Percentiles rank a stretch among this genome's conserved stretches.
Evolutionary conservation across 2,797 vertebrate genomes (phyloP).

Genomic region (Syndactyla subalaris): DNA sequence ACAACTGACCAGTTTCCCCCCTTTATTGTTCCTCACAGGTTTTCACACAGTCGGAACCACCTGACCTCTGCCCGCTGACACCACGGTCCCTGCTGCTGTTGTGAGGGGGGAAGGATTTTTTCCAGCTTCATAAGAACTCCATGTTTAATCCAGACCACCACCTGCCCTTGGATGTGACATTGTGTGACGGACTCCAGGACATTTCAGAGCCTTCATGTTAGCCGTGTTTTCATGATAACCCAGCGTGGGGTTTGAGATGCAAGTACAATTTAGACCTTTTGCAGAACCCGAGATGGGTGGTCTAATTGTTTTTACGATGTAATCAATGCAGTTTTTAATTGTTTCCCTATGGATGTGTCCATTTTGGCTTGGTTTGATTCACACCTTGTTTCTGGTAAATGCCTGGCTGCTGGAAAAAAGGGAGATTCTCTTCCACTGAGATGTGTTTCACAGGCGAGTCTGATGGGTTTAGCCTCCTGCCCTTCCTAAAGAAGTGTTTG

Average conservation of each 20-base stretch:
- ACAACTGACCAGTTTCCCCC: not conserved
- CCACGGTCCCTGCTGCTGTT: not conserved
- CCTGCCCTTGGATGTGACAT: constrained; percentile 67
- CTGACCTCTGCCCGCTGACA: constrained; percentile 80
- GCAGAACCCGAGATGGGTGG: constrained; percentile 47
- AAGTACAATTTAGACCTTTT: constrained; percentile 68
- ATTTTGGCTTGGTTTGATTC: constrained; percentile 65
- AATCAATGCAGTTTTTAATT: constrained; percentile 72
- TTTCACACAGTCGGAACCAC: constrained; percentile 83
- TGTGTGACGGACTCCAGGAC: constrained; percentile 66
- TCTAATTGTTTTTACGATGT: constrained; percentile 71
- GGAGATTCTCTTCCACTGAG: not conserved
- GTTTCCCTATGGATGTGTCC: constrained; percentile 66
- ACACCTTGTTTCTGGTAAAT: constrained; percentile 65
- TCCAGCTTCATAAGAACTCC: constrained; percentile 42
- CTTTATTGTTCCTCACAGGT: constrained; percentile 62
- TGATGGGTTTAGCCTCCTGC: constrained; percentile 10
- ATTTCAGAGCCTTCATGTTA: constrained; percentile 67
- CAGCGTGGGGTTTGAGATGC: constrained; percentile 55
- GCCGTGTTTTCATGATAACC: constrained; percentile 57
- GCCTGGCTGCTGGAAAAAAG: constrained; percentile 56
- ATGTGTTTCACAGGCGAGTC: not conserved
- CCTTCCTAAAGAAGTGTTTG: not conserved
- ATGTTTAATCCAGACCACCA: constrained; percentile 64
- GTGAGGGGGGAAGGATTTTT: constrained; percentile 2